Percentiles rank a stretch among this genome's conserved stretches.
phyloP scores from a whole-genome alignment of 2,113 vertebrate genomes.

The Brienomyrus longianalis region DNA sequence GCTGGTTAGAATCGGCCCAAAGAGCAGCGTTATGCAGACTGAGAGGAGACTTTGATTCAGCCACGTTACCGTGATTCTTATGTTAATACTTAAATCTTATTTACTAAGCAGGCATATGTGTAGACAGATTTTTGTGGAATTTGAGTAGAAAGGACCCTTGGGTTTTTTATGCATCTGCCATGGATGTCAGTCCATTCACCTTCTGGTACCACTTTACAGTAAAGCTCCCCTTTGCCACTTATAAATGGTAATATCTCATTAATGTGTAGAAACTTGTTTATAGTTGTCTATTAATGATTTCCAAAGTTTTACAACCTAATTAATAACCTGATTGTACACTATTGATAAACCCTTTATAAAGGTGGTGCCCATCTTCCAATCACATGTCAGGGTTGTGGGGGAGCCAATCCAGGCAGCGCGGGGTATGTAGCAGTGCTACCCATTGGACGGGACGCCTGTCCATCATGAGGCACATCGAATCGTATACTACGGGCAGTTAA shows the following conservation, averaged over 20 bases:
- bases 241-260: neutral
- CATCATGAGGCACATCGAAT: neutral
- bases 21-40: neutral
- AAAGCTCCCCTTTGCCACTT: neutral
- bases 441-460: neutral
- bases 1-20: neutral
- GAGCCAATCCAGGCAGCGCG: neutral
- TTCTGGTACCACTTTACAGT: neutral
- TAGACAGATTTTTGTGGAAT: neutral
- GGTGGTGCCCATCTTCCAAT: neutral
- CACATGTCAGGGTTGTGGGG: neutral
- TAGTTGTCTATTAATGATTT: neutral
- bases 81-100: neutral
- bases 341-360: neutral
- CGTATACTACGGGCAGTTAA: neutral
- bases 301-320: neutral
- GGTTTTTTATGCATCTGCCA: neutral
- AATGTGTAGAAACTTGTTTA: neutral
- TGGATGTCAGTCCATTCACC: neutral
- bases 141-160: neutral
- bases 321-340: neutral
- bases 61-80: neutral
- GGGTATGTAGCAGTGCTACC: neutral
- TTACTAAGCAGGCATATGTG: neutral
- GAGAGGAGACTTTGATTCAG: neutral